A percentile compares a stretch with the other conserved stretches of the same genome.
These are phyloP conservation scores for Oedothorax gibbosus DNA, from an alignment of 1,140 invertebrate genomes.

Conservation along the genomic window DNA sequence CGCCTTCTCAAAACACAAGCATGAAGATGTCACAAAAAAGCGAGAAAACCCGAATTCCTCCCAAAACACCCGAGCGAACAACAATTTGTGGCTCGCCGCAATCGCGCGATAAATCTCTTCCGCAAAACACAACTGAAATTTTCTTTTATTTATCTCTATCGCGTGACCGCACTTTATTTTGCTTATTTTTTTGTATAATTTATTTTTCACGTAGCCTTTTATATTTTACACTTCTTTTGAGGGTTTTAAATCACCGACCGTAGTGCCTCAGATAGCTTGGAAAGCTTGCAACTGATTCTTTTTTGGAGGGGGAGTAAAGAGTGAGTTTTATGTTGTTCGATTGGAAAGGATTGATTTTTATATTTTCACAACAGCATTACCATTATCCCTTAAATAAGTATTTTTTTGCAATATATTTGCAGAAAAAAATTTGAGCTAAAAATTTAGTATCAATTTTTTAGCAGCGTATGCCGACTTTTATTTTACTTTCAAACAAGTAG, in stretches of 20 bases:
- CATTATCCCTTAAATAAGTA: too few relatives aligned
- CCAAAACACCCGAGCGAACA: neutral
- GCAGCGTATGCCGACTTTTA: too few relatives aligned
- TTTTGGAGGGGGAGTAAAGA: too few relatives aligned
- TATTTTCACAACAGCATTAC: too few relatives aligned
- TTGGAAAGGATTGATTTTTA: too few relatives aligned
- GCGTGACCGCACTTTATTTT: conserved; percentile 43
- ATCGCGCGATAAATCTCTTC: conserved; percentile 37
- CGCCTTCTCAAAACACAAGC: neutral
- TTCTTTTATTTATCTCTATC: conserved; percentile 45
- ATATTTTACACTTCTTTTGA: neutral
- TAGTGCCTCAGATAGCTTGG: neutral
- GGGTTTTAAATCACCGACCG: conserved; percentile 50
- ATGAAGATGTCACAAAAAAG: conserved; percentile 27
- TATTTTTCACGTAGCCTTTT: conserved; percentile 41
- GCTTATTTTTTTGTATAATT: too few relatives aligned
- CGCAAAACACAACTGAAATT: conserved; percentile 14
- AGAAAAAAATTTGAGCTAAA: too few relatives aligned
- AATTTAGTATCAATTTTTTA: too few relatives aligned
- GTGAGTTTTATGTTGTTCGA: too few relatives aligned
- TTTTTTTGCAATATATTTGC: too few relatives aligned
- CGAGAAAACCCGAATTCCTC: neutral
- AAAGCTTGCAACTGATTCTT: too few relatives aligned
- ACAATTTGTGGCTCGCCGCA: conserved; percentile 37
- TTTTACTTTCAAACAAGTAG: too few relatives aligned